phyloP scores from a whole-genome alignment of 2,888 invertebrate genomes.

The Abscondita cerata region DNA sequence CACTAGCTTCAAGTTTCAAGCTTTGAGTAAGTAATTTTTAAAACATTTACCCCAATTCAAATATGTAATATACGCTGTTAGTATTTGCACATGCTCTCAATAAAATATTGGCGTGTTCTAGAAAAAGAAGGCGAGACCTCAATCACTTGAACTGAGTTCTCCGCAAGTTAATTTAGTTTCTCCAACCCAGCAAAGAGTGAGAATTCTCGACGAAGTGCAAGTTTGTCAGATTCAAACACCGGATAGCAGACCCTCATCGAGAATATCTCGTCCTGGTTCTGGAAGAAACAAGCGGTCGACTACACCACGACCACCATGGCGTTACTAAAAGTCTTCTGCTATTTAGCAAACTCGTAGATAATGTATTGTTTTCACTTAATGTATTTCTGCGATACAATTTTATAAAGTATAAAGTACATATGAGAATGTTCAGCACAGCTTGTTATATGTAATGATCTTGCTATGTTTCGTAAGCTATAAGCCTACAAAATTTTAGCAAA shows the following conservation, averaged over 20 bases:
- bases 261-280: slow-evolving; percentile 45
- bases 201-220: slow-evolving; percentile 46
- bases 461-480: too few relatives aligned
- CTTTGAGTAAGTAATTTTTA: slow-evolving; percentile 26
- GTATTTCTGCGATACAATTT: too few relatives aligned
- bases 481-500: too few relatives aligned
- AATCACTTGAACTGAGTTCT: slow-evolving; percentile 16
- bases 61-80: too few relatives aligned
- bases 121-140: slow-evolving; percentile 22
- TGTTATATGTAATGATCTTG: too few relatives aligned
- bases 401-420: too few relatives aligned
- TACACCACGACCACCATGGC: slow-evolving; percentile 50
- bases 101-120: slow-evolving; percentile 14
- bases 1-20: slow-evolving; percentile 23
- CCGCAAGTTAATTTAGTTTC: slow-evolving; percentile 37
- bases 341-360: too few relatives aligned
- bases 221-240: slow-evolving; percentile 26
- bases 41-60: too few relatives aligned
- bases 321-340: slow-evolving; percentile 40
- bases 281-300: slow-evolving; percentile 40
- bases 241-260: slow-evolving; percentile 44
- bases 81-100: too few relatives aligned
- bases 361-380: too few relatives aligned
- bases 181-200: slow-evolving; percentile 35
- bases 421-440: too few relatives aligned